phyloP scores from a whole-genome alignment of 1,140 invertebrate species.

The Steinernema feltiae region DNA sequence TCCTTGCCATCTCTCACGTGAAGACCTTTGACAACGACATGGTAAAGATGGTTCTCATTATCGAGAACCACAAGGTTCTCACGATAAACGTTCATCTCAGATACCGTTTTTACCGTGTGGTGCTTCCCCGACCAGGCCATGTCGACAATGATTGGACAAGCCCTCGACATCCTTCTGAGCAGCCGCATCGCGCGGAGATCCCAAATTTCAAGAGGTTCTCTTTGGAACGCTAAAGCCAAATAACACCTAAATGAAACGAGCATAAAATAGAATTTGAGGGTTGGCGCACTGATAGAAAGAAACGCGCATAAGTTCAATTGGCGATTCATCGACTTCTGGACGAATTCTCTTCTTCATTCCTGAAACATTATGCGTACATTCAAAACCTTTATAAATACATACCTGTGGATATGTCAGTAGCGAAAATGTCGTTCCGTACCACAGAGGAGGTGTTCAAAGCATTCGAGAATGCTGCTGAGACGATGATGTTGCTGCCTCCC shows the following conservation, averaged over 20 bases:
- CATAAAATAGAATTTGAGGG: not conserved
- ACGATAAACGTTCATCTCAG: slow-evolving; percentile 43
- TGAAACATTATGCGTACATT: no score
- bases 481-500: slow-evolving; percentile 31
- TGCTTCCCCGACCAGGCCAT: slow-evolving; percentile 56
- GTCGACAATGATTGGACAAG: slow-evolving; percentile 55
- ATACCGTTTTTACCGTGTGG: slow-evolving; percentile 44
- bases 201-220: slow-evolving; percentile 56
- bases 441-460: slow-evolving; percentile 32
- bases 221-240: slow-evolving; percentile 51
- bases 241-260: slow-evolving; percentile 48
- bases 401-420: slow-evolving; percentile 36
- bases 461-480: slow-evolving; percentile 34
- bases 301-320: slow-evolving; percentile 48
- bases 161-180: slow-evolving; percentile 47
- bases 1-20: slow-evolving; percentile 56
- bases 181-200: slow-evolving; percentile 48
- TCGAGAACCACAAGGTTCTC: slow-evolving; percentile 56
- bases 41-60: slow-evolving; percentile 55
- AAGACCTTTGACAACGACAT: slow-evolving; percentile 55
- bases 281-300: slow-evolving; percentile 51
- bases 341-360: slow-evolving; percentile 37
- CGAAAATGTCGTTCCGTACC: slow-evolving; percentile 37
- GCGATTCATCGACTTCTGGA: slow-evolving; percentile 52
- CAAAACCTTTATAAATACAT: no score